These are phyloP conservation scores for Zhuqinia jingwanae DNA, from an alignment of 2,888 invertebrate species.

Conservation along the genomic window DNA sequence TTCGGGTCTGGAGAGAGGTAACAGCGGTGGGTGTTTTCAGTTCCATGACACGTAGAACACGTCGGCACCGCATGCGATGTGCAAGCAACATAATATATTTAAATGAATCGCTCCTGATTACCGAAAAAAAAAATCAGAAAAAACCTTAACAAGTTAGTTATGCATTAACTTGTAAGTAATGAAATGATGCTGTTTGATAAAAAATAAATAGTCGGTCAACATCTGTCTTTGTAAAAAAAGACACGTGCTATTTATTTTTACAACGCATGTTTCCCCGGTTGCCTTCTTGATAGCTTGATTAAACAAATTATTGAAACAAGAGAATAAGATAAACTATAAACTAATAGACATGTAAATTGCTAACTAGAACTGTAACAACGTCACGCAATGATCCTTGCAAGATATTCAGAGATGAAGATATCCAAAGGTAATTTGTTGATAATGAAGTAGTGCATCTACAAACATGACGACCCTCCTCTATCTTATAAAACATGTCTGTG, in stretches of 20 bases:
- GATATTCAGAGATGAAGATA: constrained; percentile 8
- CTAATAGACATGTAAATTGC: background rate
- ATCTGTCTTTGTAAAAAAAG: background rate
- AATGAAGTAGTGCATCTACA: no score
- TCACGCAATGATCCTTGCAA: background rate
- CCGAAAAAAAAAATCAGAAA: background rate
- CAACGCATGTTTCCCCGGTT: background rate
- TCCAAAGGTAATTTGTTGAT: constrained; percentile 17
- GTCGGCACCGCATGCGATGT: no score
- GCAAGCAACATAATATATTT: background rate
- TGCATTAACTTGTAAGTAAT: background rate
- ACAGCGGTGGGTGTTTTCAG: no score
- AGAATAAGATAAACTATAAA: no score
- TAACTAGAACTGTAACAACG: background rate
- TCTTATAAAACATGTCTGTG: background rate
- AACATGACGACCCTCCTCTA: no score
- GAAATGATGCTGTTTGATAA: background rate
- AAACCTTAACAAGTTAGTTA: no score
- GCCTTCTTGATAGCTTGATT: background rate
- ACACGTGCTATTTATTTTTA: background rate
- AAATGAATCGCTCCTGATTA: background rate
- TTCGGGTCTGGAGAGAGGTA: no score
- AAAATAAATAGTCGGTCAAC: background rate
- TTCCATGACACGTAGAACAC: no score
- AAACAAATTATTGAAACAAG: background rate